These are phyloP conservation scores for Myathropa florea DNA, from an alignment of 2,888 invertebrate genomes.

Conservation along the genomic window DNA sequence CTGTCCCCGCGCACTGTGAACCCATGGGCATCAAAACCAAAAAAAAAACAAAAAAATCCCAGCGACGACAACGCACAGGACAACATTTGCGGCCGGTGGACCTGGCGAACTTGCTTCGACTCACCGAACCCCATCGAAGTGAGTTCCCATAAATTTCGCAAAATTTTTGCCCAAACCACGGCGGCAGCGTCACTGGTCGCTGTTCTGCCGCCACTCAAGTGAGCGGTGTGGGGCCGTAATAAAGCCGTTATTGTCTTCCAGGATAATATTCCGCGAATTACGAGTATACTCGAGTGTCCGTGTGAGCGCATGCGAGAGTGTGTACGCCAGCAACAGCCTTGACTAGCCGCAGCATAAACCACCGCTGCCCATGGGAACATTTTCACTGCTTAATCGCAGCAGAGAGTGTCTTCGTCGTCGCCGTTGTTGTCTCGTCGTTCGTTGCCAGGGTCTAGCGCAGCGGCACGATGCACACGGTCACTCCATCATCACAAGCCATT, in stretches of 20 bases:
- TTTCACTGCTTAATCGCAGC: slow-evolving; percentile 60
- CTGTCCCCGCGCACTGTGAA: neutral
- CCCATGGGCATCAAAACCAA: neutral
- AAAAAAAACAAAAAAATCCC: neutral
- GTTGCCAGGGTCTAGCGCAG: neutral
- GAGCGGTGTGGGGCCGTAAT: slow-evolving; percentile 62
- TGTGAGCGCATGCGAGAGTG: slow-evolving; percentile 10
- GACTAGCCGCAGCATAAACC: slow-evolving; percentile 54
- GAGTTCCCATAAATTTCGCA: slow-evolving; percentile 54
- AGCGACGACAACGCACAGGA: slow-evolving; percentile 1
- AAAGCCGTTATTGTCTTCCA: slow-evolving; percentile 68
- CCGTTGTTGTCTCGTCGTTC: neutral
- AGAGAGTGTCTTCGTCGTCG: slow-evolving; percentile 10
- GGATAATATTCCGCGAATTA: slow-evolving; percentile 69
- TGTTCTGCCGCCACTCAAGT: slow-evolving; percentile 31
- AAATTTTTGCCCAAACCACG: slow-evolving; percentile 34
- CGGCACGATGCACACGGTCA: slow-evolving; percentile 45
- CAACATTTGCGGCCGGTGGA: neutral
- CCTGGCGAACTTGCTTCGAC: slow-evolving; percentile 16
- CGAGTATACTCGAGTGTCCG: slow-evolving; percentile 47
- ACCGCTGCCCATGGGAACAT: slow-evolving; percentile 57
- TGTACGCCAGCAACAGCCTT: slow-evolving; percentile 56
- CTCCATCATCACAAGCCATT: slow-evolving; percentile 54
- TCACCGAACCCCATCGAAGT: slow-evolving; percentile 36
- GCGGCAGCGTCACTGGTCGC: neutral